Base-by-base conservation (phyloP, 2,888 invertebrate genomes). In the Hypsopygia costalis region DNA sequence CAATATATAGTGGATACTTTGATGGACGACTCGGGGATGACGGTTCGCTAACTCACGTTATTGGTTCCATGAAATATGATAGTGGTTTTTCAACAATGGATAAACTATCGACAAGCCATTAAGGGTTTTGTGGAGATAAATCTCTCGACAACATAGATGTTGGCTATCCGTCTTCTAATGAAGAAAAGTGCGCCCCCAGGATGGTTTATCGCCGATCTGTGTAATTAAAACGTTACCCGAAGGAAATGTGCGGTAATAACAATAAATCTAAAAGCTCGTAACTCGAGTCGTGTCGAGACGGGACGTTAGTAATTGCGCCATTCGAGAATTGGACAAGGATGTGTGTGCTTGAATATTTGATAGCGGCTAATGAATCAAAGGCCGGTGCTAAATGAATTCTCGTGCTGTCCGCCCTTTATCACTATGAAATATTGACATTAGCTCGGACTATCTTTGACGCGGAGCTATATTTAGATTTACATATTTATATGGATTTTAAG, bases 221-320 rank as follows among this genome's bases (percentile, higher is more conserved):
- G 88, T 88, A 88, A 88, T 88, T 88, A 87, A 87, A 88, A 87
- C 86, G 88, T 87, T 85, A 78, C 87, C 82, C 86, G 72, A 67
- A 87, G 87, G 87, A 87, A 87, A 87, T 81, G 83, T 76, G 73
- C 69, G 76, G 87, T 75, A 86, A 87, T 88, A 86, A 87, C 83
- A 76, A 82, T 88, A 88, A 88, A 88, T 88, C 86, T 80, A 63
- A 58, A 57, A 59, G 67, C 57, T 67, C 65, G 72, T 66, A 67
- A 71, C 66, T 62, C 11, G 9, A 0, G 36, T 36, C 7, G n/a
- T 51, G 73, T 63, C 62, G 69, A 64, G 67, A 64, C 65, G 58
- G 55, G 54, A 54, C 61, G 62, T 60, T 62, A 62, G 67, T 66
- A 67, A 71, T 69, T 68, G 69, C 57, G 50, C 62, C 56, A 53